Evolutionary conservation across 2,797 vertebrate species (phyloP).

Genomic region (Eulemur albifrons): DNA sequence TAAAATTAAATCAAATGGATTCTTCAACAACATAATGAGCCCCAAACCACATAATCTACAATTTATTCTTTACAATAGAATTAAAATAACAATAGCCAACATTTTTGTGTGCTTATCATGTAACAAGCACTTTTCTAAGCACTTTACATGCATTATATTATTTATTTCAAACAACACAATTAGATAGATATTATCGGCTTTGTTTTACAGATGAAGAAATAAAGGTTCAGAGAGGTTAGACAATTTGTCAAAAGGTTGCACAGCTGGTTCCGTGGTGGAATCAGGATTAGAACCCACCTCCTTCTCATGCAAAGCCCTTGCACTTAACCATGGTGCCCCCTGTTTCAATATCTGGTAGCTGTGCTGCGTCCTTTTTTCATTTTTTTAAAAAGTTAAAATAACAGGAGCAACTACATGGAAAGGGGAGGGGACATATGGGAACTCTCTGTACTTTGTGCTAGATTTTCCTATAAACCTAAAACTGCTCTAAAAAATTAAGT

Average conservation of each 20-base stretch:
- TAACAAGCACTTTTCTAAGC: conserved; percentile 39
- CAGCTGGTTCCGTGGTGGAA: background rate
- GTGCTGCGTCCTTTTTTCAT: background rate
- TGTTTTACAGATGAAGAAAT: conserved; percentile 11
- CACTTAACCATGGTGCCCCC: background rate
- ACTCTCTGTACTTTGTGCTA: background rate
- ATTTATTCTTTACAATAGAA: conserved; percentile 46
- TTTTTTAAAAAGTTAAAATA: background rate
- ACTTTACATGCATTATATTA: background rate
- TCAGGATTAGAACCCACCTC: background rate
- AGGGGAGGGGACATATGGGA: background rate
- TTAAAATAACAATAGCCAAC: background rate
- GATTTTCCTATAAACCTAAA: background rate
- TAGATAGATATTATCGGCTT: background rate
- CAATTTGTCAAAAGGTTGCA: background rate
- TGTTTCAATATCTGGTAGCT: background rate
- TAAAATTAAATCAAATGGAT: background rate
- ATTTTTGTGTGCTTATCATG: background rate
- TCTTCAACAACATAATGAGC: background rate
- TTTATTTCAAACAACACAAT: conserved; percentile 10
- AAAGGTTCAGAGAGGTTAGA: background rate
- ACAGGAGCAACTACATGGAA: background rate
- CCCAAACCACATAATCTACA: background rate
- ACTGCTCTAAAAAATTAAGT: background rate
- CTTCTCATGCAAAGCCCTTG: background rate